phyloP scores from a whole-genome alignment of 2,113 vertebrate genomes.

The Orycteropus afer region DNA sequence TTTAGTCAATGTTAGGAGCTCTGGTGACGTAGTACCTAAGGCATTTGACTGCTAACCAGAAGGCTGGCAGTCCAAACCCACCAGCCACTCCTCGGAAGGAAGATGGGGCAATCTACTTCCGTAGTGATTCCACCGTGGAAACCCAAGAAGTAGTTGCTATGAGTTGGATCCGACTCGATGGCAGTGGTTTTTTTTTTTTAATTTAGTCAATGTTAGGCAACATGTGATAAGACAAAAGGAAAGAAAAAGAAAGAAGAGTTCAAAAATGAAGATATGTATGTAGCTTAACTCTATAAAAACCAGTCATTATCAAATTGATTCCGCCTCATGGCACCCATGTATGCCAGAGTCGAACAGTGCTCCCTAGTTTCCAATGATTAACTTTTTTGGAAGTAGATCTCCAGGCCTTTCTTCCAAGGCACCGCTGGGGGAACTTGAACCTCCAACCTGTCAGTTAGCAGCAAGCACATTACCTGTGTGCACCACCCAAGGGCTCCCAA shows the following conservation, averaged over 20 bases:
- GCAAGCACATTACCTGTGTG: not conserved
- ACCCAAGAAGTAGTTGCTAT: not conserved
- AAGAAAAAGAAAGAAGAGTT: not conserved
- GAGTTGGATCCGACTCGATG: not conserved
- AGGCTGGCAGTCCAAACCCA: too few species aligned
- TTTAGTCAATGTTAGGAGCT: too few species aligned
- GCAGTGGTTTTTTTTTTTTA: not conserved
- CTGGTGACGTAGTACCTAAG: too few species aligned
- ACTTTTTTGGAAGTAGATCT: not conserved
- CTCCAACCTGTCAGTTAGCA: not conserved
- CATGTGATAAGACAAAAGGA: not conserved
- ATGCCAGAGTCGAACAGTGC: too few species aligned
- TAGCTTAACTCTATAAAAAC: not conserved
- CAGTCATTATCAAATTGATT: not conserved
- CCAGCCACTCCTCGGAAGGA: not conserved
- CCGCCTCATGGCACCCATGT: not conserved
- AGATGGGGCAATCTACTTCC: not conserved
- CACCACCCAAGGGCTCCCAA: not conserved
- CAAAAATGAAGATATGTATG: accelerated
- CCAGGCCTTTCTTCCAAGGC: not conserved
- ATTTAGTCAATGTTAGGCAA: not conserved
- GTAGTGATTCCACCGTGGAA: not conserved
- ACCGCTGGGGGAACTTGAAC: not conserved
- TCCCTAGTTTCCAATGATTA: not conserved
- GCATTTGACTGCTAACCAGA: too few species aligned